Base-by-base conservation (phyloP, 2,113 vertebrate species). In the Oncorhynchus keta region DNA sequence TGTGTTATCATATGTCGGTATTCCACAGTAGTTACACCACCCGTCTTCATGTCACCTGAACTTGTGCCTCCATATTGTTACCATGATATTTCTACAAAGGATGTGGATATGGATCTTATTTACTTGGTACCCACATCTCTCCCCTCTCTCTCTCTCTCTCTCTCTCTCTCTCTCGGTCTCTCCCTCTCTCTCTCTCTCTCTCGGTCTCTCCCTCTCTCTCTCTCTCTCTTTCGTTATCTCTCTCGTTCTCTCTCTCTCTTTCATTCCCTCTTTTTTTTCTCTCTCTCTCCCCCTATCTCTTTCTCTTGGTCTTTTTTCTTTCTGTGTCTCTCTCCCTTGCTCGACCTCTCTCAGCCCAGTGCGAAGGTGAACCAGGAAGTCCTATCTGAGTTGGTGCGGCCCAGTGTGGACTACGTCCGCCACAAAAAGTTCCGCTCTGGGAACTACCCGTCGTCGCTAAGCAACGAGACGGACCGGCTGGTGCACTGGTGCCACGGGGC, bases 401-500 rank as follows among this genome's bases (percentile, higher is more conserved):
- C 98, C n/a, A 96, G 97, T 87, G 92, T 99, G 4, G 98, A 99
- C 89, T 99, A 98, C 0, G 87, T 99, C 59, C 96, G 97, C 30
- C 97, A 98, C 90, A 99, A 98, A 90, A 96, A 87, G 85, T 99
- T 99, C 81, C 90, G 97, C 20, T 98, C 98, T 0, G 97, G 98
- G 64, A 99, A 99, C 85, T 99, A 97, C 75, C 98, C 98, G 0
- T 99, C 98, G 0, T 99, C 98, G 0, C 89, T 99, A 74, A 99
- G 97, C 90, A 99, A 99, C 3, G 98, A 99, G 88, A 96, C 95
- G 0, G 98, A 99, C 85, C 92, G 97, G 0, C 89, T 99, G 86
- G 97, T 99, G 3, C 98, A 99, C 80, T 99, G 98, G 98, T 99
- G 98, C 78, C 98, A 99, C 0, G 97, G 98, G 1, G 95, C 97